phyloP scores from a whole-genome alignment of 1,140 invertebrate species.

The Ruditapes philippinarum region DNA sequence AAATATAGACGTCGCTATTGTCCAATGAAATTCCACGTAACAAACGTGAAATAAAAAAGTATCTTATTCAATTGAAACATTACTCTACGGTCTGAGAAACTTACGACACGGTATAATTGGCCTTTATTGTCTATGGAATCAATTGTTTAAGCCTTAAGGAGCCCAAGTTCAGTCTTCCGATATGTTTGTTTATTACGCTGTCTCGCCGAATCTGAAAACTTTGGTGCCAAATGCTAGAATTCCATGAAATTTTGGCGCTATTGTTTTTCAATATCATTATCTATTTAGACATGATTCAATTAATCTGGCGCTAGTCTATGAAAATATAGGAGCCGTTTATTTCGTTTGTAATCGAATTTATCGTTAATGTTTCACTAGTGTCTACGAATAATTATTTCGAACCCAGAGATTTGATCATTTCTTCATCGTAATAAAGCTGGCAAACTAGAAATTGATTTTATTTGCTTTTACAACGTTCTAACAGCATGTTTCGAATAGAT shows the following conservation, averaged over 20 bases:
- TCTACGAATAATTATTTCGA: neutral
- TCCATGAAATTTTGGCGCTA: slow-evolving; percentile 7
- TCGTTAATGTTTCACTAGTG: neutral
- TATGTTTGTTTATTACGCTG: slow-evolving; percentile 40
- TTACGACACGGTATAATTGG: neutral
- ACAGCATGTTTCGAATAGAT: neutral
- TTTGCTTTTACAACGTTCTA: neutral
- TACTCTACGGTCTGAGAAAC: too few relatives aligned
- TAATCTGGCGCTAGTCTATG: slow-evolving; percentile 14
- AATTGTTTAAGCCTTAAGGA: slow-evolving; percentile 35
- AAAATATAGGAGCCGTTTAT: slow-evolving; percentile 23
- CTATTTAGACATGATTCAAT: slow-evolving; percentile 44
- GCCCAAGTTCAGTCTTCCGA: neutral
- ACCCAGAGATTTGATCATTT: neutral
- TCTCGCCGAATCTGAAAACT: slow-evolving; percentile 27
- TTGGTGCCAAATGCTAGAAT: slow-evolving; percentile 1
- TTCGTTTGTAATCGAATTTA: slow-evolving; percentile 31
- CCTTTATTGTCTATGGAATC: neutral
- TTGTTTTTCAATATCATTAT: slow-evolving; percentile 10
- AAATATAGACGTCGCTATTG: too few relatives aligned
- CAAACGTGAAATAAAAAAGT: too few relatives aligned
- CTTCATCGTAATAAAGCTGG: neutral
- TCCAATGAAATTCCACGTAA: too few relatives aligned
- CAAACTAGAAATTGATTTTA: slow-evolving; percentile 7
- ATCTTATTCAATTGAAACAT: too few relatives aligned